These are phyloP conservation scores for Rousettus leschenaultii DNA, from an alignment of 2,113 vertebrate genomes.

Conservation along the genomic window DNA sequence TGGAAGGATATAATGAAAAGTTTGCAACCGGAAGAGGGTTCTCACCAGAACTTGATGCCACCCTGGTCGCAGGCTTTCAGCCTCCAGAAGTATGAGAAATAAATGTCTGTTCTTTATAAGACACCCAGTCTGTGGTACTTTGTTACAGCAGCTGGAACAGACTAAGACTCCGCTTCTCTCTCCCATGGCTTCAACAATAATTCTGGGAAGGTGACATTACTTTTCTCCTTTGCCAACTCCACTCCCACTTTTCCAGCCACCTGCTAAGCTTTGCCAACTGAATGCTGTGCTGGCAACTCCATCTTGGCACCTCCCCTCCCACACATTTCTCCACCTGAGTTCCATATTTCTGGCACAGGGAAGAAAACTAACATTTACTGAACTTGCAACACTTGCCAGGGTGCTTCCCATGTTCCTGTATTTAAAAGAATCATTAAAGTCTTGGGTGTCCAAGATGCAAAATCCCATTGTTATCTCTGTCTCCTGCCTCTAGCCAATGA, in stretches of 20 bases:
- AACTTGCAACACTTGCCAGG: not conserved
- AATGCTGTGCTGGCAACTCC: not conserved
- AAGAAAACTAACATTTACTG: constrained; percentile 31
- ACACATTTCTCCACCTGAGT: not conserved
- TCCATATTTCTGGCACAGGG: not conserved
- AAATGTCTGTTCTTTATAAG: not conserved
- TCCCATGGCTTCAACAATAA: not conserved
- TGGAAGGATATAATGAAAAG: not conserved
- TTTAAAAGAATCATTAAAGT: not conserved
- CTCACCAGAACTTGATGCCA: not conserved
- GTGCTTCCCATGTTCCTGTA: not conserved
- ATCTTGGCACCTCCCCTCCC: not conserved
- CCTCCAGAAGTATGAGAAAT: not conserved
- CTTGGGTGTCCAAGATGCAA: not conserved
- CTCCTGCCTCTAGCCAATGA: not conserved
- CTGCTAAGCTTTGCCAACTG: not conserved
- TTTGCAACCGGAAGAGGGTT: not conserved
- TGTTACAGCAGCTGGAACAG: not conserved
- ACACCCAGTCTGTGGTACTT: too few relatives aligned
- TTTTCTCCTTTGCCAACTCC: not conserved
- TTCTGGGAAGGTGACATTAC: not conserved
- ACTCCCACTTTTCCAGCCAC: constrained; percentile 1
- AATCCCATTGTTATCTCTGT: not conserved
- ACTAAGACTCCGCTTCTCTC: not conserved
- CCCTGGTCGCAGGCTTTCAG: not conserved